Evolutionary conservation across 53 echinoderm and acorn worm species (phyloP).

Genomic region (Echinarachnius parma): DNA sequence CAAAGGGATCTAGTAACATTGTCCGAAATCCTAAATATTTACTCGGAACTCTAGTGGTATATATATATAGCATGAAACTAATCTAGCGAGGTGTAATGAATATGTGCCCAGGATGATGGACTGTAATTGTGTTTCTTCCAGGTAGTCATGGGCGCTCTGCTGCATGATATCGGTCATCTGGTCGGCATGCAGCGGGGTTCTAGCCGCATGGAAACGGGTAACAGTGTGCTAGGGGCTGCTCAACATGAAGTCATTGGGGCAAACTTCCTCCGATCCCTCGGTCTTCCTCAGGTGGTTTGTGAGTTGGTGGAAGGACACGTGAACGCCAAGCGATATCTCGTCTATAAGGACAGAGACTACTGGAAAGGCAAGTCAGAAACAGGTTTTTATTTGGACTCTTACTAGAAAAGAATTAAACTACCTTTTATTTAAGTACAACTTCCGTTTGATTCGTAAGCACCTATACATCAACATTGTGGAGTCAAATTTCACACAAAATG

Average conservation of each 20-base stretch:
- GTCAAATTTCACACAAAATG: too few relatives aligned
- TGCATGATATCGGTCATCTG: constrained; percentile 86
- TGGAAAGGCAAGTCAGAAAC: constrained; percentile 53
- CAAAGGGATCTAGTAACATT: too few relatives aligned
- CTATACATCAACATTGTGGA: too few relatives aligned
- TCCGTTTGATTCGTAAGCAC: too few relatives aligned
- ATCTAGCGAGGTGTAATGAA: too few relatives aligned
- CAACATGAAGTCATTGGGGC: constrained; percentile 66
- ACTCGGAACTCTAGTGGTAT: too few relatives aligned
- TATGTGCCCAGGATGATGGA: too few relatives aligned
- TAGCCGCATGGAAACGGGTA: constrained; percentile 61
- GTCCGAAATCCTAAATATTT: too few relatives aligned
- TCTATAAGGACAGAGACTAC: constrained; percentile 63
- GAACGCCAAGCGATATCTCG: constrained; percentile 80
- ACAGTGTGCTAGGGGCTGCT: constrained; percentile 43
- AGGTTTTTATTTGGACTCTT: too few relatives aligned
- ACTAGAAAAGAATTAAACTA: too few relatives aligned
- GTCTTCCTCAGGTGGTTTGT: constrained; percentile 56
- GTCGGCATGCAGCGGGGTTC: constrained; percentile 47
- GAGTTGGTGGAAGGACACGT: constrained; percentile 70
- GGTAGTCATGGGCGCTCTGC: constrained; percentile 73
- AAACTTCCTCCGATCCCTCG: constrained; percentile 53
- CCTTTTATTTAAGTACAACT: too few relatives aligned
- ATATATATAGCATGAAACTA: too few relatives aligned
- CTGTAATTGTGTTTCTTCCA: background rate